Percentiles rank a stretch among this genome's conserved stretches.
Evolutionary conservation across 2,888 invertebrate species (phyloP).

Genomic region (Drosophila infuscata): DNA sequence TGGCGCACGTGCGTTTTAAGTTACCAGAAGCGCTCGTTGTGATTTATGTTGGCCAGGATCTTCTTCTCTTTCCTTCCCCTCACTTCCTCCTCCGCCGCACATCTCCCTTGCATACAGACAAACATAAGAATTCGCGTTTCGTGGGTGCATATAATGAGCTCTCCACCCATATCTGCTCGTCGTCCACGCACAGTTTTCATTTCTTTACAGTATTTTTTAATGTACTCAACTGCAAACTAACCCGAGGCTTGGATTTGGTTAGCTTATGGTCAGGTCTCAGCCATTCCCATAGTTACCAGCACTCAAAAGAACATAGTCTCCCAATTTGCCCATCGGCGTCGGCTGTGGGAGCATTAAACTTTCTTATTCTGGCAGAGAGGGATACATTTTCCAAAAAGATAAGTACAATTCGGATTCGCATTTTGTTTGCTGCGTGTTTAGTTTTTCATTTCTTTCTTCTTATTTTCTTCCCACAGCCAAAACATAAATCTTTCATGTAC

Average conservation of each 20-base stretch:
- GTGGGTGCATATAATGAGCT: constrained; percentile 63
- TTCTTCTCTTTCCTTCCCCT: not conserved
- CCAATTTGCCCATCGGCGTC: constrained; percentile 41
- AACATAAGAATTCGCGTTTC: constrained; percentile 39
- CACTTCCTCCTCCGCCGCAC: not conserved
- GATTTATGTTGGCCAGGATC: constrained; percentile 57
- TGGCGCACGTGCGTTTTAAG: constrained; percentile 71
- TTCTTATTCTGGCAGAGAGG: constrained; percentile 31
- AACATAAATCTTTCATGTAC: constrained; percentile 46
- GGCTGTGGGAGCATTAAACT: constrained; percentile 59
- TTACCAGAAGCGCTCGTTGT: constrained; percentile 53
- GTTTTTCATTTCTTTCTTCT: constrained; percentile 4
- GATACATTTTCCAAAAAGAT: constrained; percentile 24
- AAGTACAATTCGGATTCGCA: constrained; percentile 18
- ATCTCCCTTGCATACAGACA: not conserved
- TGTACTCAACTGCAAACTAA: constrained; percentile 69
- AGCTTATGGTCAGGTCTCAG: constrained; percentile 48
- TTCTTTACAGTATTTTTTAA: constrained; percentile 65
- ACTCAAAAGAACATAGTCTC: constrained; percentile 24
- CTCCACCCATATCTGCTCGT: not conserved
- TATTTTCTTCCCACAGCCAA: constrained; percentile 1
- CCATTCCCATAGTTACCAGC: constrained; percentile 28
- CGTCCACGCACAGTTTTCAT: constrained; percentile 16
- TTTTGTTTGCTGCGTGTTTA: constrained; percentile 22
- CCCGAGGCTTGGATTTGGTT: constrained; percentile 59